A percentile compares a stretch with the other conserved stretches of the same genome.
Conservation (phyloP, 1,140 invertebrate species). For the Neodiprion virginianus region DNA sequence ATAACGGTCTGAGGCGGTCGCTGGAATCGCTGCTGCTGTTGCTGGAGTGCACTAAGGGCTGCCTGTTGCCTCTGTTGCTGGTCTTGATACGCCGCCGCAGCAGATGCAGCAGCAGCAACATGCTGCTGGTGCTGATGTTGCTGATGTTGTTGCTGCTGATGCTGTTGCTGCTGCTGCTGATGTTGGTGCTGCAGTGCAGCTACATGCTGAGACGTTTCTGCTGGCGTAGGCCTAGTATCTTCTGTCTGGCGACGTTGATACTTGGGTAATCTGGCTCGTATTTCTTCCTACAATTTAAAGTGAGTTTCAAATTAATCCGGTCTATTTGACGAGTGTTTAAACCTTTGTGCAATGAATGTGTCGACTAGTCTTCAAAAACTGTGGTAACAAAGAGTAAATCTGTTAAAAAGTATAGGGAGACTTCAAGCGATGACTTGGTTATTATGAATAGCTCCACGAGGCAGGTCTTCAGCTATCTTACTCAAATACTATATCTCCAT, state of each 20-base stretch:
- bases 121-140: slow-evolving; percentile 47
- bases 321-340: background rate
- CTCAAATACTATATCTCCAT: no score
- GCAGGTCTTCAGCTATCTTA: no score
- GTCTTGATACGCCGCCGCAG: slow-evolving; percentile 55
- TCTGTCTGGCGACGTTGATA: slow-evolving; percentile 69
- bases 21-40: slow-evolving; percentile 50
- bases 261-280: slow-evolving; percentile 77
- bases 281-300: slow-evolving; percentile 74
- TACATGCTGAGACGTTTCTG: slow-evolving; percentile 64
- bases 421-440: background rate
- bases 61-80: slow-evolving; percentile 60
- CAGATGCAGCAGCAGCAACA: slow-evolving; percentile 43
- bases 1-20: slow-evolving; percentile 53
- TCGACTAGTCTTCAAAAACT: background rate
- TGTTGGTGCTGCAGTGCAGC: slow-evolving; percentile 53
- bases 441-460: background rate
- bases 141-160: slow-evolving; percentile 49
- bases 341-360: background rate
- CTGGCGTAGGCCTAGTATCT: slow-evolving; percentile 60
- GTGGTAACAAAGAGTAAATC: no score
- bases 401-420: no score
- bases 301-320: slow-evolving; percentile 10
- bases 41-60: slow-evolving; percentile 48
- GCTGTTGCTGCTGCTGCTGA: slow-evolving; percentile 46